Conservation (phyloP, 2,797 vertebrate genomes). For the Xenentodon cancila region DNA sequence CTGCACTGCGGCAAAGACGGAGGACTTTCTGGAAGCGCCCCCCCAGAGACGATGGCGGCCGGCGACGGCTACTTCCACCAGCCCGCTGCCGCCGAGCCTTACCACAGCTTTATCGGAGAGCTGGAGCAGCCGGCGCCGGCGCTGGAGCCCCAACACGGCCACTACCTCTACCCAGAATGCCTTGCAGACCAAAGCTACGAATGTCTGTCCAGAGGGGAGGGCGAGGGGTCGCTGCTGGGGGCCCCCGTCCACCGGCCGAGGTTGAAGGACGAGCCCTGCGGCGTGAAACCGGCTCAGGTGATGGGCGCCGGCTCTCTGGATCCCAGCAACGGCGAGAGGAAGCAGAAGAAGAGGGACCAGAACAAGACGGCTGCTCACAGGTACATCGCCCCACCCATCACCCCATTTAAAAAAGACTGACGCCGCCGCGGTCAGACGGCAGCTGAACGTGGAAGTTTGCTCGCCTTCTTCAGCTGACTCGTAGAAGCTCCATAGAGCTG, state of each 20-base stretch:
- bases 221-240: conserved; percentile 69
- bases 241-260: conserved; percentile 75
- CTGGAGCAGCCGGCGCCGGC: conserved; percentile 79
- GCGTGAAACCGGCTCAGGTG: conserved; percentile 74
- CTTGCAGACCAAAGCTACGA: conserved; percentile 86
- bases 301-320: conserved; percentile 68
- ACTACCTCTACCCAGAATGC: conserved; percentile 87
- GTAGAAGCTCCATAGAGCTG: no score
- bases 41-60: conserved; percentile 80
- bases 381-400: conserved; percentile 47
- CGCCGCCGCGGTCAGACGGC: no score
- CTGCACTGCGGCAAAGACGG: conserved; percentile 80
- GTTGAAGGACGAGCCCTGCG: conserved; percentile 82
- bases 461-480: no score
- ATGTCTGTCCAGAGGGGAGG: conserved; percentile 84
- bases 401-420: no score
- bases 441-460: no score
- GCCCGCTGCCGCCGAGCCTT: conserved; percentile 79
- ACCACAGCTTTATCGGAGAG: conserved; percentile 84
- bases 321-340: conserved; percentile 82
- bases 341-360: conserved; percentile 95
- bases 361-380: conserved; percentile 93
- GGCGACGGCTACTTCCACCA: conserved; percentile 82
- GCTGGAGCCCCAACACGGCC: conserved; percentile 82
- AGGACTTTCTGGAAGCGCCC: conserved; percentile 71